These are phyloP conservation scores for Falco rusticolus DNA, from an alignment of 2,797 vertebrate species.

Conservation along the genomic window DNA sequence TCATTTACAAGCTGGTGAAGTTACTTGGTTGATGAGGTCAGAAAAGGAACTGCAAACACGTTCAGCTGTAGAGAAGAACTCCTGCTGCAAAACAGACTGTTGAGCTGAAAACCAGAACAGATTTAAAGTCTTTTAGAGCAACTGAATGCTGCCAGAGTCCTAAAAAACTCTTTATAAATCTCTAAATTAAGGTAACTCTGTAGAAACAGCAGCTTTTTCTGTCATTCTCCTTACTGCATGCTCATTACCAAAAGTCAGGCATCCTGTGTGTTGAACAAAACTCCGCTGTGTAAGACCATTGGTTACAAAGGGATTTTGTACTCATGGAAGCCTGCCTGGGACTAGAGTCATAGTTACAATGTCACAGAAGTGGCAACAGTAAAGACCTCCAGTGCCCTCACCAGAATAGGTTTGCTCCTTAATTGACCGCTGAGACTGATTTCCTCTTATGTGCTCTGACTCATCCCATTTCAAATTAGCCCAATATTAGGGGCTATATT, in stretches of 20 bases:
- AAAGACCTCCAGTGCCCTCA: not conserved
- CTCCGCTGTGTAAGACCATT: not conserved
- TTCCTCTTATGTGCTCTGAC: not conserved
- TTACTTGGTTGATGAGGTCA: slow-evolving; percentile 68
- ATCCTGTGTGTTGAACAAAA: not conserved
- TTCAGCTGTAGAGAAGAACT: slow-evolving; percentile 64
- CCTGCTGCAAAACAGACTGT: slow-evolving; percentile 15
- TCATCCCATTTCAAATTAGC: not conserved
- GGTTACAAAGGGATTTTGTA: not conserved
- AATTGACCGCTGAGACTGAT: not conserved
- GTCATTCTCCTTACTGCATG: not conserved
- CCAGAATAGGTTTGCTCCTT: not conserved
- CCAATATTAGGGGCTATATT: not conserved
- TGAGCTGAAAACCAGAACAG: slow-evolving; percentile 54
- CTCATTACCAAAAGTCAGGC: not conserved
- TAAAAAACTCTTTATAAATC: not conserved
- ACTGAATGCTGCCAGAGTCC: not conserved
- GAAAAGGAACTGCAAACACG: slow-evolving; percentile 67
- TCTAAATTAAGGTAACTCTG: not conserved
- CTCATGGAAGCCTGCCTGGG: not conserved
- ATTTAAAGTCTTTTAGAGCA: slow-evolving; percentile 14
- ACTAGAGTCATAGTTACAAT: not conserved
- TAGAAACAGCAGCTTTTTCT: not conserved
- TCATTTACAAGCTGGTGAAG: slow-evolving; percentile 55
- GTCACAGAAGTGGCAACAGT: not conserved